Evolutionary conservation across 2,888 invertebrate genomes (phyloP), one percentile per base, ranked within the genome.

Genomic region (Leptodirus hochenwartii): DNA sequence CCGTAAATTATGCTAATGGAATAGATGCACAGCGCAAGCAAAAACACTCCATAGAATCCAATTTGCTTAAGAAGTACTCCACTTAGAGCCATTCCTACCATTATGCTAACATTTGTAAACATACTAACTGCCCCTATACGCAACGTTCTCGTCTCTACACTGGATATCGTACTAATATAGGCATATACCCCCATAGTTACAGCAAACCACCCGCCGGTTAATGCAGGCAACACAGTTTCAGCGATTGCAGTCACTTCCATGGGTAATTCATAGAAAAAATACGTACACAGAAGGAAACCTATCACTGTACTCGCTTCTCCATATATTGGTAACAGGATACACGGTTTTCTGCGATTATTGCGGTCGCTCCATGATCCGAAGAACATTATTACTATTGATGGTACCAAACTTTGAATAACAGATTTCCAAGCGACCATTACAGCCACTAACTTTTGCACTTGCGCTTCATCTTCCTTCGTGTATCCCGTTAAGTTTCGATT

Each of bases 391-490:
- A 81, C 55, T 8, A 73, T 53, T 31, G 78, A 75, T n/a, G 81
- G 80, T 17, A 81, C 54, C 26, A 77, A 62, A 37, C 78, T 78
- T 52, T 81, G 80, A 26, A 82, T 53, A 16, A 79, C 69, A 11
- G 79, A 78, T 49, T 79, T 79, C 78, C 79, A 80, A 14, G 78
- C 77, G 37, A 76, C 69, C 56, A 80, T 76, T 4, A 69, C 66
- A 1, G 80, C 79, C 4, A 75, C 75, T 40, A 75, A 53, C 33
- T 65, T 68, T 47, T 76, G 76, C 2, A 77, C 72, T 3, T 34
- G 32, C 14, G 41, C 36, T 33, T 47, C 47, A 16, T 46, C 43
- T 5, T 25, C 36, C 15, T 35, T 35, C n/a, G 35, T 39, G 29
- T 45, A 46, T n/a, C 39, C 41, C 1, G 41, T 34, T 4, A 34